phyloP scores from a whole-genome alignment of 1,140 invertebrate species.

The Cheumatopsyche charites region DNA sequence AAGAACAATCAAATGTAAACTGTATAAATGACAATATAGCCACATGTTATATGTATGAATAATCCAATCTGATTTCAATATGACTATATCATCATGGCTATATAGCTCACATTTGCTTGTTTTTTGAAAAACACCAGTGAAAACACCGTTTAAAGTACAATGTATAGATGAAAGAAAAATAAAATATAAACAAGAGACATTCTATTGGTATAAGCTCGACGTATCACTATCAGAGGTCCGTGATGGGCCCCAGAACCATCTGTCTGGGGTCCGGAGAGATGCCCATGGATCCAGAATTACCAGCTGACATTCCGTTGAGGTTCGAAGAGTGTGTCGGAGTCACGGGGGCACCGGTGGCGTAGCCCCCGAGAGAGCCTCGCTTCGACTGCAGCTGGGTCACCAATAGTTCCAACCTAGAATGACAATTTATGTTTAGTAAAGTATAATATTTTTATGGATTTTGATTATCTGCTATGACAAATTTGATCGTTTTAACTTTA shows the following conservation, averaged over 20 bases:
- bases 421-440: background rate
- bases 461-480: background rate
- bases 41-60: too few species aligned
- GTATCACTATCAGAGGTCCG: slow-evolving; percentile 54
- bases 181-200: too few species aligned
- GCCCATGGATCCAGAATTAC: slow-evolving; percentile 53
- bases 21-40: too few species aligned
- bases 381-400: slow-evolving; percentile 60
- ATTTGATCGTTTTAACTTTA: too few species aligned
- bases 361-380: slow-evolving; percentile 51
- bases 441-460: background rate
- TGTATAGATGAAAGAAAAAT: too few species aligned
- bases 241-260: slow-evolving; percentile 60
- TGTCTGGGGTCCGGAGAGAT: slow-evolving; percentile 53
- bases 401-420: slow-evolving; percentile 57
- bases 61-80: too few species aligned
- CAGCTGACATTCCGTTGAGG: slow-evolving; percentile 51
- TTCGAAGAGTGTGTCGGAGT: slow-evolving; percentile 52
- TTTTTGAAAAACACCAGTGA: too few species aligned
- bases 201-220: background rate
- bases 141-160: too few species aligned
- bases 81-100: too few species aligned
- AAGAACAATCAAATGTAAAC: too few species aligned
- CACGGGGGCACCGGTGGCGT: slow-evolving; percentile 50
- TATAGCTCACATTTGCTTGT: too few species aligned